These are phyloP conservation scores for Arctocebus calabarensis DNA, from an alignment of 2,797 vertebrate species.

Conservation along the genomic window DNA sequence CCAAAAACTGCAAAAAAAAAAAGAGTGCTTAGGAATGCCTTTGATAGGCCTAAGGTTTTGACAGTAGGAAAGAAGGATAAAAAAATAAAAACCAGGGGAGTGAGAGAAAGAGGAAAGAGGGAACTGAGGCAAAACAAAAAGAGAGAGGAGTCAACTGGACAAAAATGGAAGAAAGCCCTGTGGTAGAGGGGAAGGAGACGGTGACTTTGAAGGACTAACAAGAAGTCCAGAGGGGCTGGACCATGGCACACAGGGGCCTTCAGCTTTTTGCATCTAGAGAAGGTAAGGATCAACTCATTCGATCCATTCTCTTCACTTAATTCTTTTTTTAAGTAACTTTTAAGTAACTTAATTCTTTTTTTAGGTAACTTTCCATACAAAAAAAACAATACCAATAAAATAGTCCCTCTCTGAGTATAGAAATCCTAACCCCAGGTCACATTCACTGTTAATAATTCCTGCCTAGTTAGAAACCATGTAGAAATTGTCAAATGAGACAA, in stretches of 20 bases:
- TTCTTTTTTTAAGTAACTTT: too few relatives aligned
- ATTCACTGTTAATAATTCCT: not conserved
- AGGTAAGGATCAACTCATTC: not conserved
- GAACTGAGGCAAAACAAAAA: not conserved
- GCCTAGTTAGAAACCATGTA: not conserved
- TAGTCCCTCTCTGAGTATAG: not conserved
- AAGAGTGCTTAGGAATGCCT: not conserved
- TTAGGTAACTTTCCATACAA: not conserved
- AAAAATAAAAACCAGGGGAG: not conserved
- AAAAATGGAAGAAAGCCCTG: not conserved
- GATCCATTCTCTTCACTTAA: not conserved
- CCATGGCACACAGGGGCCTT: not conserved
- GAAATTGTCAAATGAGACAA: not conserved
- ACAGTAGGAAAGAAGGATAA: not conserved
- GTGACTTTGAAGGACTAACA: not conserved
- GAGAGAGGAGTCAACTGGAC: not conserved
- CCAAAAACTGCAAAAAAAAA: too few relatives aligned
- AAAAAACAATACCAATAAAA: not conserved
- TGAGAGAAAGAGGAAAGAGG: not conserved
- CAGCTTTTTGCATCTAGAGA: not conserved
- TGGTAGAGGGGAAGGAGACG: rapidly evolving
- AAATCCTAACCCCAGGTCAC: not conserved
- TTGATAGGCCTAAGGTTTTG: not conserved
- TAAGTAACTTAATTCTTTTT: not conserved
- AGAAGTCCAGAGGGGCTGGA: rapidly evolving